Base-by-base conservation (phyloP, 2,797 vertebrate species). In the Philypnodon macrostomus region DNA sequence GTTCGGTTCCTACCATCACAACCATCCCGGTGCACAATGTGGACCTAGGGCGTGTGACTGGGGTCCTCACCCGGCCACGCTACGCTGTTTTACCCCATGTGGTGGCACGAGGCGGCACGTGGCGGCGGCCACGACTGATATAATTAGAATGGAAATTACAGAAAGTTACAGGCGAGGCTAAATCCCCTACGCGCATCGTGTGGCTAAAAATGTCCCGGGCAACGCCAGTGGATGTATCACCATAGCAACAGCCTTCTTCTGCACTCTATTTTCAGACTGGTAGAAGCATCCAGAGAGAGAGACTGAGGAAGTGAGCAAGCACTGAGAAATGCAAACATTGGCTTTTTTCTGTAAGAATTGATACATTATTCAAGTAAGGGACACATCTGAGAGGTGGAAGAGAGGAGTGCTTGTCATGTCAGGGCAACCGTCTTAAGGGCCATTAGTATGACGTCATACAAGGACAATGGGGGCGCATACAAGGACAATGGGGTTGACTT, bases 201-300 rank as follows among this genome's bases (percentile, higher is more conserved):
- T 77, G 86, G 87, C 88, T 90, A 90, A 90, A 90, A 90, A 90
- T 90, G 89, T 89, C 86, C 87, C 83, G 79, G 84, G 82, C 84
- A 87, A 91, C 86, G 88, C 87, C 88, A 83, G 84, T 87, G 88
- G 88, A 90, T 90, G 87, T 88, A 86, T 91, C 88, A 88, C 89
- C 87, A 91, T 91, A 87, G 89, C 89, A 91, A 91, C 89, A 88
- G 87, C 87, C 87, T 88, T 88, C 84, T 88, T 87, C 88, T 83
- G 85, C 84, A 85, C 85, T 87, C 88, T 88, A 88, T 89, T 88
- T 88, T 88, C 83, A 88, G 87, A 85, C 81, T 66, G 81, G 30
- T 42, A 58, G 62, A 59, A 41, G 18, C 46, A 80, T 85, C 75
- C 63, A 85, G 79, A 79, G 79, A 73, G 69, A 46, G 62, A 14